These are phyloP conservation scores for Pollachius pollachius DNA, from an alignment of 2,113 vertebrate genomes.

Conservation along the genomic window DNA sequence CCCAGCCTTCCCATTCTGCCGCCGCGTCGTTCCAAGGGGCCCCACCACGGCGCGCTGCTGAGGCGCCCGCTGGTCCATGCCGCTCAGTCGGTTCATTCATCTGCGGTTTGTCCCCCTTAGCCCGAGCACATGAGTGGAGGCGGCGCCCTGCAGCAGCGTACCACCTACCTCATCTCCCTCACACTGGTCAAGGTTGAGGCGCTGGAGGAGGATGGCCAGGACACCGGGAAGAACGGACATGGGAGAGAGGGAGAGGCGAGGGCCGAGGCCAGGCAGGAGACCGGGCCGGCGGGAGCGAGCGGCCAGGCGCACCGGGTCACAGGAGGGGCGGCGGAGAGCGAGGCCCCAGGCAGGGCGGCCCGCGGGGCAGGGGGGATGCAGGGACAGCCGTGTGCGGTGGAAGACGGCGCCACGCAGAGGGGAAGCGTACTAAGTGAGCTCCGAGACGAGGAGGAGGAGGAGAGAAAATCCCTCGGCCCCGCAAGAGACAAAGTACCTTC, in stretches of 20 bases:
- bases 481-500: constrained; percentile 37
- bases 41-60: constrained; percentile 30
- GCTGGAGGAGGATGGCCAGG: constrained; percentile 71
- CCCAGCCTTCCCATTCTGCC: constrained; percentile 21
- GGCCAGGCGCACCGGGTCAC: constrained; percentile 3
- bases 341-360: not conserved
- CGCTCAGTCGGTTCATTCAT: constrained; percentile 51
- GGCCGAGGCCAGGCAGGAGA: constrained; percentile 3
- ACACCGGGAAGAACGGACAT: constrained; percentile 47
- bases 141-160: constrained; percentile 85
- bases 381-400: constrained; percentile 12
- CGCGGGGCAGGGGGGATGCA: constrained; percentile 30
- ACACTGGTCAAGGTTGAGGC: constrained; percentile 93
- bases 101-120: constrained; percentile 56
- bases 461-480: constrained; percentile 34
- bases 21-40: constrained; percentile 25
- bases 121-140: constrained; percentile 80
- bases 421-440: constrained; percentile 15
- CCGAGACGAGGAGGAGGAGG: constrained; percentile 29
- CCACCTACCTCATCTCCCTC: constrained; percentile 95
- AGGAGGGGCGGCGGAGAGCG: constrained; percentile 12
- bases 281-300: not conserved
- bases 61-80: constrained; percentile 29
- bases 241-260: constrained; percentile 42
- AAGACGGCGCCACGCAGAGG: constrained; percentile 21